These are phyloP conservation scores for Heteronetta atricapilla DNA, from an alignment of 2,113 vertebrate genomes.

Conservation along the genomic window DNA sequence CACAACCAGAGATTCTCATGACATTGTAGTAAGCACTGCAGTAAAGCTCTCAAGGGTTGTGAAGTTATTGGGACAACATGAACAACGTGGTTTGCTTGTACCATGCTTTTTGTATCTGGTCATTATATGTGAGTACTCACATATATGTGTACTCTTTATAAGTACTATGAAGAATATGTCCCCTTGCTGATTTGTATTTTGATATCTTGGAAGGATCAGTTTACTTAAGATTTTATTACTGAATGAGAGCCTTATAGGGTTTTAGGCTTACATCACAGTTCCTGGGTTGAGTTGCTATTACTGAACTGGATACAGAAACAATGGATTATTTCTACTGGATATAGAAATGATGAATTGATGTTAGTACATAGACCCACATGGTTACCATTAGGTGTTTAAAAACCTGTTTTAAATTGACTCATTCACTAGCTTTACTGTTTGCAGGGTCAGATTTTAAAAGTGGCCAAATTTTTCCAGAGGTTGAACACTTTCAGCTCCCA, in stretches of 20 bases:
- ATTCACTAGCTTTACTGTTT: background rate
- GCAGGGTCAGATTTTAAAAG: constrained; percentile 17
- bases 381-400: constrained; percentile 10
- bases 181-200: background rate
- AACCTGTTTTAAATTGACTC: background rate
- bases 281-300: background rate
- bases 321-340: background rate
- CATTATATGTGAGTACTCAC: background rate
- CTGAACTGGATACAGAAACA: background rate
- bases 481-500: background rate
- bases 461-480: constrained; percentile 1
- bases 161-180: background rate
- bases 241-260: background rate
- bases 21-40: background rate
- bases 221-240: constrained; percentile 5
- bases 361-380: background rate
- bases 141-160: background rate
- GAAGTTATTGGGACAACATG: background rate
- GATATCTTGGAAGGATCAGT: constrained; percentile 22
- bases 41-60: background rate
- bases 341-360: background rate
- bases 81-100: background rate
- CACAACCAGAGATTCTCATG: background rate
- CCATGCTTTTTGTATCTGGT: background rate
- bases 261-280: background rate